A percentile compares a stretch with the other conserved stretches of the same genome.
These are phyloP conservation scores for Austrofundulus limnaeus DNA, from an alignment of 2,113 vertebrate genomes.

Conservation along the genomic window DNA sequence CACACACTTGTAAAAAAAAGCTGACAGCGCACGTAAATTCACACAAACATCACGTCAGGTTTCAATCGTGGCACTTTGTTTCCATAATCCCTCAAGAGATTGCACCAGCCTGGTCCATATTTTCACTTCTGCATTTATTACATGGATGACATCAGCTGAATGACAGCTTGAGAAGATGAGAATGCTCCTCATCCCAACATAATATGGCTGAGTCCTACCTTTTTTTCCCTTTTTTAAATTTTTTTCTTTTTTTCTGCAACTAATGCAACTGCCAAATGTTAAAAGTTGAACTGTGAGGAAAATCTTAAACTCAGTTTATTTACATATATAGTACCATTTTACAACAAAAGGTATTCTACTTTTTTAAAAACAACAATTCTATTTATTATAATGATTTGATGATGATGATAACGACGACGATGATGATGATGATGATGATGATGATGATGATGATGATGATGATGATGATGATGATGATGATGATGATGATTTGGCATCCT, in stretches of 20 bases:
- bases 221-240: too few species aligned
- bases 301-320: too few species aligned
- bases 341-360: too few species aligned
- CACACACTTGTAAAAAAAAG: not conserved
- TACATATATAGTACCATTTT: too few species aligned
- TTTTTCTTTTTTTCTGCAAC: not conserved
- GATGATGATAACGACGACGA: too few species aligned
- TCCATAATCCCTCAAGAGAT: slow-evolving; percentile 45
- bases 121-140: slow-evolving; percentile 49
- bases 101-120: slow-evolving; percentile 47
- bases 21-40: slow-evolving; percentile 28
- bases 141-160: slow-evolving; percentile 48
- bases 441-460: too few species aligned
- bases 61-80: slow-evolving; percentile 33
- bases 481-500: too few species aligned
- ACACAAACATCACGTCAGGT: slow-evolving; percentile 36
- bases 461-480: too few species aligned
- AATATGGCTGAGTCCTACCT: not conserved
- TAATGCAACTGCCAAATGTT: not conserved
- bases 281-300: too few species aligned
- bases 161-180: slow-evolving; percentile 33
- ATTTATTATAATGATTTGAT: too few species aligned
- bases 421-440: too few species aligned
- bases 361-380: too few species aligned
- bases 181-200: slow-evolving; percentile 13